Percentiles rank a stretch among this genome's conserved stretches.
Evolutionary conservation across 2,888 invertebrate genomes (phyloP).

Genomic region (Chorisops tibialis): DNA sequence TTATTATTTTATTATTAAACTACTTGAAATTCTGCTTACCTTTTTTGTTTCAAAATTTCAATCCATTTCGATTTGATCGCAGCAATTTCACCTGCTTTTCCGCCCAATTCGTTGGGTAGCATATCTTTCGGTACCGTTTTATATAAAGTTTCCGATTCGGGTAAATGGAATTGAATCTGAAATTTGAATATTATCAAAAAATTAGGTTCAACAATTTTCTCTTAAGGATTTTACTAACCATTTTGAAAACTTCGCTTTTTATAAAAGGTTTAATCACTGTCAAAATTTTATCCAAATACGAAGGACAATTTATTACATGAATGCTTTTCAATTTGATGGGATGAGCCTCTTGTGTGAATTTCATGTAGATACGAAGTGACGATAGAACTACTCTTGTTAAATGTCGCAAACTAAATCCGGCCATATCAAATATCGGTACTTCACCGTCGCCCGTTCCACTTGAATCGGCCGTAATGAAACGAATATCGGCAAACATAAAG

Average conservation of each 20-base stretch:
- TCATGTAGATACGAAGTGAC: conserved; percentile 66
- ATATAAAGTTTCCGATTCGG: conserved; percentile 62
- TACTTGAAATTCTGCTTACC: conserved; percentile 49
- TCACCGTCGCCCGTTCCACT: conserved; percentile 63
- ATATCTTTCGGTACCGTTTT: conserved; percentile 63
- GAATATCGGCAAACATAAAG: conserved; percentile 69
- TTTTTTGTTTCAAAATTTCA: conserved; percentile 58
- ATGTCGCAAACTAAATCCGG: conserved; percentile 62
- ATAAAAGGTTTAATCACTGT: conserved; percentile 64
- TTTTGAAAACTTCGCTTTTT: conserved; percentile 62
- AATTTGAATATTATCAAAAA: conserved; percentile 26
- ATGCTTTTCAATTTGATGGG: conserved; percentile 64
- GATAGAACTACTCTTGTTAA: conserved; percentile 62
- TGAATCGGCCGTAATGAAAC: conserved; percentile 59
- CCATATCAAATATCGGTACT: conserved; percentile 69
- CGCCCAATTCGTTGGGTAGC: conserved; percentile 68
- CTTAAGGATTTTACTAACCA: conserved; percentile 53
- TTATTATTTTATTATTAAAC: no score
- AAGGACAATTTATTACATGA: conserved; percentile 64
- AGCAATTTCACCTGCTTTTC: conserved; percentile 59
- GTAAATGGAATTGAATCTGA: conserved; percentile 68
- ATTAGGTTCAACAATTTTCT: background rate
- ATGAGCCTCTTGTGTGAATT: conserved; percentile 71
- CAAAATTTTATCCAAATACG: conserved; percentile 63
- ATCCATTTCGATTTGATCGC: conserved; percentile 63